Percentiles rank a stretch among this genome's conserved stretches.
Conservation (phyloP, 2,888 invertebrate species). For the Ochropacha duplaris region DNA sequence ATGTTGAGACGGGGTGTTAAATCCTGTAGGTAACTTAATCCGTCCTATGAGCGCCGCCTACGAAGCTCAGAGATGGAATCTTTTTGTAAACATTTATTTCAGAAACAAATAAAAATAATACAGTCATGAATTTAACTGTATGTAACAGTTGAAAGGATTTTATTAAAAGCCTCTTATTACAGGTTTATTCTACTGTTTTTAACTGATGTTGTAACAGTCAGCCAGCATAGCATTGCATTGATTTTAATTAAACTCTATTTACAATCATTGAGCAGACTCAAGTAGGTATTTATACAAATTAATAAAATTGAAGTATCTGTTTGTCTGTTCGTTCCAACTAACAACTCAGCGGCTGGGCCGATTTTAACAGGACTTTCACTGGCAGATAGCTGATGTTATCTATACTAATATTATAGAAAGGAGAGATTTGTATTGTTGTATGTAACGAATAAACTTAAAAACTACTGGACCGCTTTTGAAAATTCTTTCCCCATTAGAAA, state of each 20-base stretch:
- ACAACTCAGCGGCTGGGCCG: too few relatives aligned
- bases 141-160: background rate
- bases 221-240: background rate
- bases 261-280: background rate
- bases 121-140: background rate
- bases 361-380: too few relatives aligned
- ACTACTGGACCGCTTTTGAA: too few relatives aligned
- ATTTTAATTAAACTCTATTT: background rate
- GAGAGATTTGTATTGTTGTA: too few relatives aligned
- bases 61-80: background rate
- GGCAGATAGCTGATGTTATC: too few relatives aligned
- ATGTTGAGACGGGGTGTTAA: background rate
- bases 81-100: conserved; percentile 1
- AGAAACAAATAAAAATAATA: background rate
- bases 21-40: background rate
- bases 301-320: too few relatives aligned
- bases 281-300: too few relatives aligned
- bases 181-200: background rate
- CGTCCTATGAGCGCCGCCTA: background rate
- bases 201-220: background rate
- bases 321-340: too few relatives aligned
- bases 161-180: background rate
- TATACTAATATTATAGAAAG: too few relatives aligned
- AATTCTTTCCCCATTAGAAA: too few relatives aligned
- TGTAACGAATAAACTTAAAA: too few relatives aligned